Conservation (phyloP, 2,888 invertebrate species). For the Diaphora mendica region DNA sequence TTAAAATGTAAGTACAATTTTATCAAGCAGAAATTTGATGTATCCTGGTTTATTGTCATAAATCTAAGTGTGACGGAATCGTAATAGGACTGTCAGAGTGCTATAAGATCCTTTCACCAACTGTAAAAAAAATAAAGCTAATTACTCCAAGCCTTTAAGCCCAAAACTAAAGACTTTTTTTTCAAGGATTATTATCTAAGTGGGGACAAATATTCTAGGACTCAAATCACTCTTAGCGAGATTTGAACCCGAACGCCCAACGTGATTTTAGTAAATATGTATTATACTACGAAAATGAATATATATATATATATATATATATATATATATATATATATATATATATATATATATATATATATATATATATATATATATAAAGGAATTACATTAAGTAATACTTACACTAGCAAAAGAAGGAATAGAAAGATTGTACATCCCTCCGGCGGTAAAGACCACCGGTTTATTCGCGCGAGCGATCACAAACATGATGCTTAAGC, state of each 20-base stretch:
- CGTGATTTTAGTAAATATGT: neutral
- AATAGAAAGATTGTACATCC: slow-evolving; percentile 76
- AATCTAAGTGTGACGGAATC: slow-evolving; percentile 53
- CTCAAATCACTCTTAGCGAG: neutral
- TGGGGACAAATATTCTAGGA: neutral
- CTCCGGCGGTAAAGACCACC: slow-evolving; percentile 73
- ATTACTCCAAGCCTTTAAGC: no score
- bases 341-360: no score
- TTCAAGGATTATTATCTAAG: neutral
- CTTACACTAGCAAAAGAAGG: slow-evolving; percentile 72
- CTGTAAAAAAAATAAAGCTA: slow-evolving; percentile 60
- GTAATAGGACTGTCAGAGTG: slow-evolving; percentile 74
- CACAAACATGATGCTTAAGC: slow-evolving; percentile 65
- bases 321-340: no score
- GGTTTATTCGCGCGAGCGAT: slow-evolving; percentile 71
- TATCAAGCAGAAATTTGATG: neutral
- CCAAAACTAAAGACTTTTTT: neutral
- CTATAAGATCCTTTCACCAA: slow-evolving; percentile 80
- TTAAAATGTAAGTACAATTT: no score
- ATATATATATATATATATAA: no score
- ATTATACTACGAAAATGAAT: no score
- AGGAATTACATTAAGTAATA: no score
- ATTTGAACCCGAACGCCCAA: no score
- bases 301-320: no score
- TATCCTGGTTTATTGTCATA: neutral